Conservation (phyloP, 2,888 invertebrate species). For the Microctonus brassicae region DNA sequence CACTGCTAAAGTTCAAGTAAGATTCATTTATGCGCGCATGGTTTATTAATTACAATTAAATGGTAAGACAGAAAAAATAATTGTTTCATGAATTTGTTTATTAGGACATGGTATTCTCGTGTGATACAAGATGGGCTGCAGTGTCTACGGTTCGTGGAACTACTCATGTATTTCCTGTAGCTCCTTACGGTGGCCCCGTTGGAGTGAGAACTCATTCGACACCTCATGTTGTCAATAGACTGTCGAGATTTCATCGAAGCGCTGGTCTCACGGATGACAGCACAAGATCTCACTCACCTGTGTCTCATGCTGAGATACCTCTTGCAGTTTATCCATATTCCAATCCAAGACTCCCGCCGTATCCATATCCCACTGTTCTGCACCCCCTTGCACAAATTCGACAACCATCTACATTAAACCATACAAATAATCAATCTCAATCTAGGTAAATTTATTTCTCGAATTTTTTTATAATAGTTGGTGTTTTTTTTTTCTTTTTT, state of each 20-base stretch:
- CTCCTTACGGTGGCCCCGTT: slow-evolving; percentile 94
- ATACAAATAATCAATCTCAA: slow-evolving; percentile 61
- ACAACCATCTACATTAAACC: slow-evolving; percentile 72
- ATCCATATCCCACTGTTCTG: slow-evolving; percentile 85
- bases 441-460: slow-evolving; percentile 56
- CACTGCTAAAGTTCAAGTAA: slow-evolving; percentile 89
- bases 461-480: not conserved
- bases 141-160: slow-evolving; percentile 96
- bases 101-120: slow-evolving; percentile 91
- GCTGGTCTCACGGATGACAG: slow-evolving; percentile 86
- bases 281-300: slow-evolving; percentile 81
- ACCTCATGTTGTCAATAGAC: slow-evolving; percentile 91
- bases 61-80: not conserved
- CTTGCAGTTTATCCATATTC: slow-evolving; percentile 75
- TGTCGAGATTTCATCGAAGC: slow-evolving; percentile 95
- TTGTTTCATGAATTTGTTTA: slow-evolving; percentile 12
- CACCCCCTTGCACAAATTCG: slow-evolving; percentile 89
- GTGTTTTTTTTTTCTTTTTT: not conserved
- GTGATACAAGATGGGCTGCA: slow-evolving; percentile 97
- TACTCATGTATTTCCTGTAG: slow-evolving; percentile 97
- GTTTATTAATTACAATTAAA: not conserved
- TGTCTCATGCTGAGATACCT: slow-evolving; percentile 70
- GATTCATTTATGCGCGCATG: not conserved
- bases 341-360: slow-evolving; percentile 93
- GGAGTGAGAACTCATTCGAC: slow-evolving; percentile 95